Percentiles rank a stretch among this genome's conserved stretches.
These are phyloP conservation scores for Felis catus DNA, from an alignment of 2,113 vertebrate species.

Conservation along the genomic window DNA sequence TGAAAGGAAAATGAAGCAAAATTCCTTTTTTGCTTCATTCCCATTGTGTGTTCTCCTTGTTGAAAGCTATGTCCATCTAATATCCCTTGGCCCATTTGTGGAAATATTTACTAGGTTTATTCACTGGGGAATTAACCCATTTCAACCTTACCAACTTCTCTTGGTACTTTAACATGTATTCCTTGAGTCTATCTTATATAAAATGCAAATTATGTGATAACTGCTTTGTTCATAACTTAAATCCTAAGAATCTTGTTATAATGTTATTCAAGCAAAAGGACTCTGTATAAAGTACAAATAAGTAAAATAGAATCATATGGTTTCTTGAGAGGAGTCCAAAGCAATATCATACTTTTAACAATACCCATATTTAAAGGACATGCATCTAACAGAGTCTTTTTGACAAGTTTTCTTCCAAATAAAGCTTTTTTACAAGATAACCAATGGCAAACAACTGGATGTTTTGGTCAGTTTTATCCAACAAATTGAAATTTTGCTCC, in stretches of 20 bases:
- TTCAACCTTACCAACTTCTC: neutral
- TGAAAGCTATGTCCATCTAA: conserved; percentile 1
- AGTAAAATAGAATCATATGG: neutral
- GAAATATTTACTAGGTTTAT: conserved; percentile 13
- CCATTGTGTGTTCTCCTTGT: neutral
- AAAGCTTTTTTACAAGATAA: neutral
- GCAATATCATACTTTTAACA: conserved; percentile 28
- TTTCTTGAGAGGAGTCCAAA: neutral
- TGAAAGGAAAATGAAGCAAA: neutral
- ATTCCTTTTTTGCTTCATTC: neutral
- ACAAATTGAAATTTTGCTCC: conserved; percentile 29
- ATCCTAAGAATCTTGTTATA: neutral
- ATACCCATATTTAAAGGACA: neutral
- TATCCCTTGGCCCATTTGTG: neutral
- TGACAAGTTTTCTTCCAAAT: neutral
- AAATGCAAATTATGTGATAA: conserved; percentile 16
- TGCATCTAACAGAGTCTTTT: neutral
- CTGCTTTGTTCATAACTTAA: neutral
- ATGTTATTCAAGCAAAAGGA: neutral
- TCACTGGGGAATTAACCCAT: neutral
- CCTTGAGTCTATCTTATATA: conserved; percentile 11
- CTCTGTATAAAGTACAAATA: neutral
- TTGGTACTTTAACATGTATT: neutral
- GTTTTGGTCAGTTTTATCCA: conserved; percentile 21
- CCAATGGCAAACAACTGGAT: neutral